phyloP scores from a whole-genome alignment of 2,888 invertebrate species.

The Theristus sp. region DNA sequence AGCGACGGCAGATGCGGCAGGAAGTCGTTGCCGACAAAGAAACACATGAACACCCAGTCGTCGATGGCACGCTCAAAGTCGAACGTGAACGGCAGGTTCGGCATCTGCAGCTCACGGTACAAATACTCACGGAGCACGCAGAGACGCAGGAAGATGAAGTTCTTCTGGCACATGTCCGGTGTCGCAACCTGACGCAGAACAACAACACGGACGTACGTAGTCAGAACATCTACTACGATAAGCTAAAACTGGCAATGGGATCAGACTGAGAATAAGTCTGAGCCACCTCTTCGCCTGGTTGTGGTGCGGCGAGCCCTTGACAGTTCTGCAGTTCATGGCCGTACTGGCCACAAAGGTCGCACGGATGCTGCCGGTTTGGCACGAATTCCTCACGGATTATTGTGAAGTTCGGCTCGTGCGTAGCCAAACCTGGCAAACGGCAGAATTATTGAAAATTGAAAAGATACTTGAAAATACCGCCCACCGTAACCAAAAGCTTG shows the following conservation, averaged over 20 bases:
- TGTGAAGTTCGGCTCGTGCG: constrained; percentile 96
- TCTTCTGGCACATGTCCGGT: constrained; percentile 14
- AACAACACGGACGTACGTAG: too few relatives aligned
- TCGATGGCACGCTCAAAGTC: constrained; percentile 85
- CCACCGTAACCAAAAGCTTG: too few relatives aligned
- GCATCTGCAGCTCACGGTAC: constrained; percentile 68
- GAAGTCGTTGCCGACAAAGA: constrained; percentile 88
- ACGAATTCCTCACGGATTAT: constrained; percentile 93
- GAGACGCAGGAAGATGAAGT: constrained; percentile 50
- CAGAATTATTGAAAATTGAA: neutral
- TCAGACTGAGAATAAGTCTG: too few relatives aligned
- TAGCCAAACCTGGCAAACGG: constrained; percentile 54
- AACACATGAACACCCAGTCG: constrained; percentile 94
- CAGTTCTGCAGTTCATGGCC: constrained; percentile 34
- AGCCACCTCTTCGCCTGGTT: too few relatives aligned
- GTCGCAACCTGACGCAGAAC: neutral
- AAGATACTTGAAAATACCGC: too few relatives aligned
- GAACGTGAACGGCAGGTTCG: constrained; percentile 73
- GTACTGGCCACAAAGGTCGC: constrained; percentile 67
- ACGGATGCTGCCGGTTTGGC: constrained; percentile 82
- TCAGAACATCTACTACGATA: too few relatives aligned
- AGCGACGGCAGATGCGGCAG: constrained; percentile 89
- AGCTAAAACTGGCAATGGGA: too few relatives aligned
- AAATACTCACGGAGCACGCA: constrained; percentile 81
- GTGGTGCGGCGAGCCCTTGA: constrained; percentile 11